phyloP scores from a whole-genome alignment of 2,113 vertebrate species.

The Zeus faber region DNA sequence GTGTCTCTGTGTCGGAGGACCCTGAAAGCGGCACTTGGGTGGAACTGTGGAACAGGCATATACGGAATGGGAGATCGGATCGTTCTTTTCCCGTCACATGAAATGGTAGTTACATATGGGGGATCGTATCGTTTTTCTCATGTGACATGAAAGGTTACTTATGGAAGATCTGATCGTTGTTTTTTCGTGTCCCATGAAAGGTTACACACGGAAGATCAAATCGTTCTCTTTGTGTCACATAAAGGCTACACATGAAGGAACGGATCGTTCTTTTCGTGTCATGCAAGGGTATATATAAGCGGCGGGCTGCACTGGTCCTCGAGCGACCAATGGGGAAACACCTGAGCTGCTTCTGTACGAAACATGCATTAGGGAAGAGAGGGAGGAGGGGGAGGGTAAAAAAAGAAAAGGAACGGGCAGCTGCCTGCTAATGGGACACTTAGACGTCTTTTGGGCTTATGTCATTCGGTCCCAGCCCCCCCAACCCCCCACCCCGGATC shows the following conservation, averaged over 20 bases:
- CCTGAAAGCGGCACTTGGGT: no score
- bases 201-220: no score
- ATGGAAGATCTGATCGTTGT: conserved; percentile 47
- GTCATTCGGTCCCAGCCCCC: conserved; percentile 69
- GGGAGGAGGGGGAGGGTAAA: conserved; percentile 16
- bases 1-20: no score
- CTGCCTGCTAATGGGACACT: conserved; percentile 81
- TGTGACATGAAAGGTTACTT: conserved; percentile 19
- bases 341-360: conserved; percentile 64
- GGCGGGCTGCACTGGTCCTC: conserved; percentile 34
- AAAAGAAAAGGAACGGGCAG: conserved; percentile 52
- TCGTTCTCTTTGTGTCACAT: no score
- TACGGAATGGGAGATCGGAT: no score
- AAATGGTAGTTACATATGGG: no score
- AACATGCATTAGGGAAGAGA: conserved; percentile 26
- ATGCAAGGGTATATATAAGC: no score
- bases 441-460: conserved; percentile 75
- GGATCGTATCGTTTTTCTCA: conserved; percentile 36
- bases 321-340: conserved; percentile 49
- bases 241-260: no score
- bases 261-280: no score
- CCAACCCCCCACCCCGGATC: conserved; percentile 69
- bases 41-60: no score
- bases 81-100: no score
- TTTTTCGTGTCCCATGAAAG: no score